phyloP scores from a whole-genome alignment of 2,888 invertebrate species.

The Cryptophagus acutangulus region DNA sequence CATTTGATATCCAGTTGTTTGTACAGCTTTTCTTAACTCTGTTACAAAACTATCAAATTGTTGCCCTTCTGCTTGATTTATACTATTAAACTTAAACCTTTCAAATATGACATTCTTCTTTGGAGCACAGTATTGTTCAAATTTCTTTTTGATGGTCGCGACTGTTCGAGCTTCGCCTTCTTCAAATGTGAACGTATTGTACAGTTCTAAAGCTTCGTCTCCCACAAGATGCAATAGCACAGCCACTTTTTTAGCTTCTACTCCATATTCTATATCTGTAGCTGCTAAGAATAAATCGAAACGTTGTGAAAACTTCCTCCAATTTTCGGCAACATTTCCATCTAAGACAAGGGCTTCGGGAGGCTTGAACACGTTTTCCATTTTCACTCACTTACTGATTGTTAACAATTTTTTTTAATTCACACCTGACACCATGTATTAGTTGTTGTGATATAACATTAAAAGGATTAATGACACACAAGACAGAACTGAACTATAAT shows the following conservation, averaged over 20 bases:
- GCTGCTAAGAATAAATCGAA: conserved; percentile 20
- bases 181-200: conserved; percentile 15
- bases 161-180: conserved; percentile 7
- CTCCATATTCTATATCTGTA: conserved; percentile 8
- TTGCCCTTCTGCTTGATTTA: conserved; percentile 30
- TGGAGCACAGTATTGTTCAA: conserved; percentile 16
- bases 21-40: conserved; percentile 27
- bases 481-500: too few relatives aligned
- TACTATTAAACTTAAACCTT: conserved; percentile 22
- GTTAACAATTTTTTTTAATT: not conserved
- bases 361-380: conserved; percentile 17
- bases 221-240: conserved; percentile 22
- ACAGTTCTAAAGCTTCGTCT: conserved; percentile 21
- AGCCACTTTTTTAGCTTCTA: conserved; percentile 17
- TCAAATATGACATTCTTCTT: conserved; percentile 20
- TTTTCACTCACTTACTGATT: conserved; percentile 6
- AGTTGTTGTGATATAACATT: too few relatives aligned
- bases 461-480: too few relatives aligned
- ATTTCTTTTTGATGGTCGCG: conserved; percentile 9
- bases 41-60: conserved; percentile 31
- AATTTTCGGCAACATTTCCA: conserved; percentile 19
- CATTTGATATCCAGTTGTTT: conserved; percentile 28
- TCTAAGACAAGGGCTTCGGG: conserved; percentile 14
- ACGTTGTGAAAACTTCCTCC: conserved; percentile 17
- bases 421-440: conserved; percentile 4